Conservation (phyloP, 2,113 vertebrate species). For the Plotosus lineatus region DNA sequence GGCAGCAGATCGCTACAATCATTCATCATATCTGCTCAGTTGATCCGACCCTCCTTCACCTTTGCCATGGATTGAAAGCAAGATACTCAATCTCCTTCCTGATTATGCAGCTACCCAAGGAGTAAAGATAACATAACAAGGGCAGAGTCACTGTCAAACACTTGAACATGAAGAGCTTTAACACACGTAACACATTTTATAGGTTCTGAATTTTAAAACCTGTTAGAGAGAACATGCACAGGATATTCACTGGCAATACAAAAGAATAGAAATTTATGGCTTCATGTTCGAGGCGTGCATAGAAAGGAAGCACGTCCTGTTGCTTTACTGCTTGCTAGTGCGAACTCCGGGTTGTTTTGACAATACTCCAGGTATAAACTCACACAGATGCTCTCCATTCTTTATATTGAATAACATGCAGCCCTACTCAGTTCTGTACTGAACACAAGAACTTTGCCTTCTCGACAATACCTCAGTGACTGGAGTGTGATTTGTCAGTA, state of each 20-base stretch:
- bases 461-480: constrained; percentile 5
- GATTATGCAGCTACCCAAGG: constrained; percentile 10
- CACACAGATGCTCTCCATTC: constrained; percentile 8
- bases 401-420: not conserved
- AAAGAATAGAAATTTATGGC: not conserved
- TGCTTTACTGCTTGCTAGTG: not conserved
- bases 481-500: constrained; percentile 26
- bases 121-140: constrained; percentile 20
- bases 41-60: constrained; percentile 66
- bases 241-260: not conserved
- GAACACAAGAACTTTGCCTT: constrained; percentile 32
- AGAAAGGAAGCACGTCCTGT: not conserved
- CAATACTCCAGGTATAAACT: not conserved
- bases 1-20: constrained; percentile 70
- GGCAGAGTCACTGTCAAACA: constrained; percentile 21
- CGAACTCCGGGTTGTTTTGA: not conserved
- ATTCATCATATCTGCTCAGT: constrained; percentile 67
- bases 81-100: constrained; percentile 50
- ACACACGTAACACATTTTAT: not conserved
- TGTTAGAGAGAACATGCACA: not conserved
- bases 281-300: not conserved
- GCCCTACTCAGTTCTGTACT: constrained; percentile 9
- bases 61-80: constrained; percentile 65
- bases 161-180: constrained; percentile 1
- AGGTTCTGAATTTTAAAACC: not conserved